A percentile compares a stretch with the other conserved stretches of the same genome.
Evolutionary conservation across 37 sponge, comb jelly and placozoan genomes (phyloP).

Genomic region (Spongia lamella): DNA sequence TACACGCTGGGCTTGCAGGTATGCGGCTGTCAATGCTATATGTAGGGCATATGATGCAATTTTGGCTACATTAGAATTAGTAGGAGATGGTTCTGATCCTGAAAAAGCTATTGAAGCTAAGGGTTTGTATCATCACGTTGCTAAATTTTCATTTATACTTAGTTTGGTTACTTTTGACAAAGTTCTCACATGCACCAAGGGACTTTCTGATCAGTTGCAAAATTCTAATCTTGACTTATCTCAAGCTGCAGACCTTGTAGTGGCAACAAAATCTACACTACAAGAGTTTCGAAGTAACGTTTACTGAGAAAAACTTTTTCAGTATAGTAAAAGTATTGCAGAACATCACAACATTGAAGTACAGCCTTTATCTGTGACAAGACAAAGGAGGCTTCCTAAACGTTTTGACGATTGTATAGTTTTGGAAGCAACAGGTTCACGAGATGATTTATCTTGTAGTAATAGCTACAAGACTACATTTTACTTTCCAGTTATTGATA

Average conservation of each 20-base stretch:
- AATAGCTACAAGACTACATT: too few relatives aligned
- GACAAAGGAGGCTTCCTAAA: not conserved
- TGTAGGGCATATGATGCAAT: conserved; percentile 55
- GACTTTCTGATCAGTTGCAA: conserved; percentile 53
- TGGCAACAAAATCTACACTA: conserved; percentile 23
- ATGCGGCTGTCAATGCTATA: conserved; percentile 43
- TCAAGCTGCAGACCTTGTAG: conserved; percentile 39
- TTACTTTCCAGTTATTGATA: too few relatives aligned
- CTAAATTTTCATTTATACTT: conserved; percentile 43
- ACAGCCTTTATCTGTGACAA: conserved; percentile 18
- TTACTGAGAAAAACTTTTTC: conserved; percentile 35
- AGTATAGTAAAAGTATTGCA: conserved; percentile 31
- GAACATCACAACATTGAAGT: conserved; percentile 15
- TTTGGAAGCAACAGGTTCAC: too few relatives aligned
- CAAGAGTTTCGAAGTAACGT: conserved; percentile 29
- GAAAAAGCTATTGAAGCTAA: conserved; percentile 56
- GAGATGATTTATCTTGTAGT: too few relatives aligned
- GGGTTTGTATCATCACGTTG: conserved; percentile 52
- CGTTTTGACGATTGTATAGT: too few relatives aligned
- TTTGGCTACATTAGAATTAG: conserved; percentile 57
- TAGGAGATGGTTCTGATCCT: conserved; percentile 56
- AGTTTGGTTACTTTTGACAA: conserved; percentile 40
- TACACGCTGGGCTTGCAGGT: conserved; percentile 75
- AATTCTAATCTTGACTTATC: conserved; percentile 30
- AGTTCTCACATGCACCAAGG: conserved; percentile 50